Percentiles rank a stretch among this genome's conserved stretches.
Evolutionary conservation across 2,797 vertebrate species (phyloP).

Genomic region (Carapus acus): DNA sequence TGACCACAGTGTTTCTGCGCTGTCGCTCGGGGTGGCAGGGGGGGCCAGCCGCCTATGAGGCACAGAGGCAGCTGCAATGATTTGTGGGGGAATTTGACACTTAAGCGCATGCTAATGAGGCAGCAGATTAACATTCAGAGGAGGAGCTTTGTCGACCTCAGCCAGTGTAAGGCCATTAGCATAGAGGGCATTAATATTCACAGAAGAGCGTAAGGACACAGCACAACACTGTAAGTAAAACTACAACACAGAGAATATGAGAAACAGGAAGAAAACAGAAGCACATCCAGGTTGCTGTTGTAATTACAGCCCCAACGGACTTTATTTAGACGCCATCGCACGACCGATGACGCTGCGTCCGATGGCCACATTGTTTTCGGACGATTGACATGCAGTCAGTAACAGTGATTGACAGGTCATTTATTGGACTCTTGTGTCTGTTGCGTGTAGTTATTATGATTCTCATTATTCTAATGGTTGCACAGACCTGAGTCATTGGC

Average conservation of each 20-base stretch:
- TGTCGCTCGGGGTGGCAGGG: slow-evolving; percentile 48
- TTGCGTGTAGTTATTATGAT: slow-evolving; percentile 54
- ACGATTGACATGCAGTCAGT: slow-evolving; percentile 49
- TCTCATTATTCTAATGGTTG: slow-evolving; percentile 63
- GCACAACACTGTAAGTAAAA: slow-evolving; percentile 68
- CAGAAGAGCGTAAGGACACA: slow-evolving; percentile 48
- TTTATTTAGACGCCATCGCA: slow-evolving; percentile 41
- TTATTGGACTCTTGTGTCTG: slow-evolving; percentile 56
- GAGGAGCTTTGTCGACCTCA: slow-evolving; percentile 71
- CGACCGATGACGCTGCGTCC: slow-evolving; percentile 38
- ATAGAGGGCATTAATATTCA: slow-evolving; percentile 74
- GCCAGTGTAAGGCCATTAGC: slow-evolving; percentile 70
- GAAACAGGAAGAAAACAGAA: slow-evolving; percentile 60
- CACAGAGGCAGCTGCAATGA: slow-evolving; percentile 52
- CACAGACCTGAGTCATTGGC: slow-evolving; percentile 50
- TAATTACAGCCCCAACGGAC: slow-evolving; percentile 59
- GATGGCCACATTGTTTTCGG: slow-evolving; percentile 47
- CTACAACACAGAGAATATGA: slow-evolving; percentile 44
- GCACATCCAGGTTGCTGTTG: slow-evolving; percentile 55
- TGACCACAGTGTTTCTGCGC: slow-evolving; percentile 62
- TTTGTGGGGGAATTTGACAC: slow-evolving; percentile 69
- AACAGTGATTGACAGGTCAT: slow-evolving; percentile 58
- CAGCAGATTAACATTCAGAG: slow-evolving; percentile 75
- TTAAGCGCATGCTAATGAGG: slow-evolving; percentile 74
- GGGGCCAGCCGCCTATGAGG: slow-evolving; percentile 30